Percentiles rank a stretch among this genome's conserved stretches.
Evolutionary conservation across 2,113 vertebrate genomes (phyloP).

Genomic region (Ia io): DNA sequence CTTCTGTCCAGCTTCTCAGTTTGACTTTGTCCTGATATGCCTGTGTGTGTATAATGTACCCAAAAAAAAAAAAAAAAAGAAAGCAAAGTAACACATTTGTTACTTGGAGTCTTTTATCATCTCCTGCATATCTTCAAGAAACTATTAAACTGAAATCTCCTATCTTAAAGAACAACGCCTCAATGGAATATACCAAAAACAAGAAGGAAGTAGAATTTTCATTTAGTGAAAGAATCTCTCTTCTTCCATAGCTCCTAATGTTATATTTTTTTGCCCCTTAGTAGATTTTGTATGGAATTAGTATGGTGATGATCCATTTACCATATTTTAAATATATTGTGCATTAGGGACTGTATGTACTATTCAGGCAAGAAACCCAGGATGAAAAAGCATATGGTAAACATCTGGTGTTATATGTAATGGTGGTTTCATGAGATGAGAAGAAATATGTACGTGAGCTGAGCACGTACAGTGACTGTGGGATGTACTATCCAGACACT

Average conservation of each 20-base stretch:
- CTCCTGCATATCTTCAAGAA: not conserved
- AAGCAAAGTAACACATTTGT: not conserved
- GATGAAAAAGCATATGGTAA: slow-evolving; percentile 29
- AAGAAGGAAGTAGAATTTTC: not conserved
- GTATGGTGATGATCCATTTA: not conserved
- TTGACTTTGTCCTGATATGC: not conserved
- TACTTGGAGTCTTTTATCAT: not conserved
- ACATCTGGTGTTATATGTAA: not conserved
- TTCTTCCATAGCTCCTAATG: not conserved
- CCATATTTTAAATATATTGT: not conserved
- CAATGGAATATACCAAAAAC: not conserved
- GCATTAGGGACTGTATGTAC: not conserved
- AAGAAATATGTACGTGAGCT: not conserved
- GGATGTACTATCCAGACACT: not conserved
- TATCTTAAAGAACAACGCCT: not conserved
- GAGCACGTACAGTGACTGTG: not conserved
- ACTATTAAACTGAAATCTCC: not conserved
- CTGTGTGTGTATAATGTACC: not conserved
- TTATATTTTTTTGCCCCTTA: not conserved
- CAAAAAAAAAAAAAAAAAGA: not conserved
- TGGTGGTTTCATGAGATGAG: not conserved
- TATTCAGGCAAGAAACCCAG: not conserved
- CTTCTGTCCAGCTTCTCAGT: not conserved
- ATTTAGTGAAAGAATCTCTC: not conserved
- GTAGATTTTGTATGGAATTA: not conserved